Base-by-base conservation (phyloP, 2,888 invertebrate species). In the Hirtodrosophila histrioides region DNA sequence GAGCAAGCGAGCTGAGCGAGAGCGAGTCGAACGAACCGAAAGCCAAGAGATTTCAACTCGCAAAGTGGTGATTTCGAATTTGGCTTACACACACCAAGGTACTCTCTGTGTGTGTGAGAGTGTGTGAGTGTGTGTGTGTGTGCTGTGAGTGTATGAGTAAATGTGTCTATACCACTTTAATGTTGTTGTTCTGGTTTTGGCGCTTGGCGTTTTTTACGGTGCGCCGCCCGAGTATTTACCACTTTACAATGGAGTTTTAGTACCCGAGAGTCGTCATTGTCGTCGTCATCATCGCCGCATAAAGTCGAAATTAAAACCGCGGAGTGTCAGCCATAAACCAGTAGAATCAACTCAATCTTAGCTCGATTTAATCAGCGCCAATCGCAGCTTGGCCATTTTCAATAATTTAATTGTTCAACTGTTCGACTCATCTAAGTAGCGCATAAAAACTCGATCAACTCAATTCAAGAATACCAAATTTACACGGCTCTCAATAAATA, bases 231-330 rank as follows among this genome's bases (percentile, higher is more conserved):
- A 86, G 84, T 81, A 84, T 85, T 85, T 85, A 86, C 87, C 86
- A 88, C 88, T 88, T 89, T 88, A 88, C 89, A 88, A 88, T 89
- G 87, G 88, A 78, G 87, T 89, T 89, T 88, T 88, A 88, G 86
- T 88, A 84, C 85, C 85, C 82, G 69, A 67, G 77, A 88, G 88
- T 88, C 89, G 89, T 89, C 88, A 89, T 88, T 88, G 85, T 88
- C 89, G 88, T 87, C 86, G 89, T 88, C 88, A 89, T 89, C 89
- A 88, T 88, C 87, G 88, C 69, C 81, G 88, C 89, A 88, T 89
- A 89, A 88, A 88, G 89, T 86, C 88, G 77, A 88, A 81, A 86
- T 85, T 86, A 86, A 88, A 89, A 81, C 75, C 84, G 79, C 89
- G 89, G 87, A 89, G 86, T 81, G 84, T 84, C 82, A 78, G 79